Conservation (phyloP, 1,140 invertebrate species). For the Anoplophora glabripennis region DNA sequence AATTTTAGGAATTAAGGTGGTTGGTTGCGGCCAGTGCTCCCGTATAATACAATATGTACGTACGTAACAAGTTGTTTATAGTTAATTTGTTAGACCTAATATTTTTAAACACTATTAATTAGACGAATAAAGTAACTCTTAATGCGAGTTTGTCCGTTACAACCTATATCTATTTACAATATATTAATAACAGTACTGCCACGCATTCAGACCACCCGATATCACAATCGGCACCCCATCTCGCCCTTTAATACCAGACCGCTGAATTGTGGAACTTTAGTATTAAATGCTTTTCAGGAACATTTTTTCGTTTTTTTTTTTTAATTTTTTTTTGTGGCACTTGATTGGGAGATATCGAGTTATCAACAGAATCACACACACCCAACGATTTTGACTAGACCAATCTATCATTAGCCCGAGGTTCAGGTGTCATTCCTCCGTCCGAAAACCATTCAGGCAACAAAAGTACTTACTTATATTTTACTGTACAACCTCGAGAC, state of each 20-base stretch:
- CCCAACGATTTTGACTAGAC: conserved; percentile 39
- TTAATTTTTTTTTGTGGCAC: conserved; percentile 32
- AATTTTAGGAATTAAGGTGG: background rate
- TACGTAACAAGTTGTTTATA: conserved; percentile 32
- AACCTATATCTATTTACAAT: conserved; percentile 40
- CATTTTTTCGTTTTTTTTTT: conserved; percentile 37
- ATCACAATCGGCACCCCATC: conserved; percentile 41
- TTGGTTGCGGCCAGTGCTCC: conserved; percentile 10
- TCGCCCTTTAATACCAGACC: conserved; percentile 46
- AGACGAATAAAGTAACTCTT: conserved; percentile 40
- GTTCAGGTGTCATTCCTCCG: conserved; percentile 27
- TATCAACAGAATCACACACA: conserved; percentile 24
- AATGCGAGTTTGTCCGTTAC: conserved; percentile 37
- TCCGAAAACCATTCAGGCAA: conserved; percentile 34
- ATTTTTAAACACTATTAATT: conserved; percentile 38
- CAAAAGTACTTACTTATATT: too few relatives aligned
- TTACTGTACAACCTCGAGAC: background rate
- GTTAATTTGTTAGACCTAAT: conserved; percentile 38
- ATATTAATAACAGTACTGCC: conserved; percentile 22
- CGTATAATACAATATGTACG: conserved; percentile 30
- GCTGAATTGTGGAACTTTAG: conserved; percentile 30
- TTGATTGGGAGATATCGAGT: conserved; percentile 47
- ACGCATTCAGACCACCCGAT: conserved; percentile 38
- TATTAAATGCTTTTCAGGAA: conserved; percentile 47
- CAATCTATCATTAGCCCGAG: conserved; percentile 37